Evolutionary conservation across 2,888 invertebrate species (phyloP).

Genomic region (Drosophila falleni): DNA sequence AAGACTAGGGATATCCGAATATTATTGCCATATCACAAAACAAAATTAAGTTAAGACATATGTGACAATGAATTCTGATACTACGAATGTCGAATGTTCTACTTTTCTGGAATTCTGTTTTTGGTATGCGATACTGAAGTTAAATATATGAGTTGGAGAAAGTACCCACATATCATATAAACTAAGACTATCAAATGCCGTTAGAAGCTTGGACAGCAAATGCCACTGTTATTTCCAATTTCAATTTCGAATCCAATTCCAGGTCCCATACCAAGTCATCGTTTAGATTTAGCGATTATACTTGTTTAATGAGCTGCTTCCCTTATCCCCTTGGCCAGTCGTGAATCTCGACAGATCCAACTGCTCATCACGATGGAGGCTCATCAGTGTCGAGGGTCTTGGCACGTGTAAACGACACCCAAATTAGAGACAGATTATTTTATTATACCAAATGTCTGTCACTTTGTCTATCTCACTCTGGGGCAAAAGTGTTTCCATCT

Average conservation of each 20-base stretch:
- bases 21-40: no score
- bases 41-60: no score
- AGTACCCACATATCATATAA: slow-evolving; percentile 21
- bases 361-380: slow-evolving; percentile 49
- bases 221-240: slow-evolving; percentile 36
- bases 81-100: neutral
- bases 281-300: slow-evolving; percentile 58
- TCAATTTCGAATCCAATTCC: slow-evolving; percentile 9
- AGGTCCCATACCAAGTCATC: slow-evolving; percentile 43
- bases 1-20: no score
- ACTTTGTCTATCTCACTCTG: slow-evolving; percentile 7
- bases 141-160: slow-evolving; percentile 25
- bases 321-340: neutral
- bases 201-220: slow-evolving; percentile 24
- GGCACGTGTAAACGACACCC: slow-evolving; percentile 83
- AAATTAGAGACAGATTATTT: slow-evolving; percentile 84
- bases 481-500: slow-evolving; percentile 35
- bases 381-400: slow-evolving; percentile 56
- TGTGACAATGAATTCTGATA: no score
- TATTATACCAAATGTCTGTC: slow-evolving; percentile 67
- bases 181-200: slow-evolving; percentile 43
- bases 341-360: slow-evolving; percentile 13
- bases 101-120: neutral
- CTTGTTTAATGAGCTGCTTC: slow-evolving; percentile 46
- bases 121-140: neutral